Evolutionary conservation across 2,113 vertebrate genomes (phyloP), one percentile per base, ranked within the genome.

Genomic region (Pangasianodon gigas): DNA sequence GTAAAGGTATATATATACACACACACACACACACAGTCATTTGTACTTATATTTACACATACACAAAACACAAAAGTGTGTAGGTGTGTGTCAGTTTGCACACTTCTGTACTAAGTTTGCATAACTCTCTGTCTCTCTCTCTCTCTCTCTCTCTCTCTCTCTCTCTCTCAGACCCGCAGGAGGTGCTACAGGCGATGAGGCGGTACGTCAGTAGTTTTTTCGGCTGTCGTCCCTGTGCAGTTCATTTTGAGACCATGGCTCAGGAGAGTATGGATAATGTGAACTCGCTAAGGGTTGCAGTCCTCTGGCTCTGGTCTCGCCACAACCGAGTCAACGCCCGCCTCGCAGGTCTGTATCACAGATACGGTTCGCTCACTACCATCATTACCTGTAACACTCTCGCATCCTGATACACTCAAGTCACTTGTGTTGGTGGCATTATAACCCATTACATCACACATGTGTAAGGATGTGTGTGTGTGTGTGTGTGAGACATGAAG

Each of bases 281-380:
- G 74, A 87, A 56, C 86, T 54, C 52, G 52, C 13, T 54, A 18
- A 51, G 95, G 0, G 60, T 79, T 0, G 96, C 98, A 0, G 56
- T 96, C 0, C 93, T 97, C 85, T 99, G 98, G 98, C 95, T 99
- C 89, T 99, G 98, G 98, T 95, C 95, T 0, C 95, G 95, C 75
- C 98, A 99, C 96, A 99, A 99, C 82, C 90, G 21, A 0, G 98
- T 98, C 93, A 99, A 99, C 3, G 96, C 95, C 90, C 97, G 98
- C 91, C 94, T 99, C 16, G 96, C 98, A 4, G 98, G 98, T 99
- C 37, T 24, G 13, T 29, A 51, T 51, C 46, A 52, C 75, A 48
- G 1, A 14, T 6, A 37, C 79, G 1, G 51, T 54, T 56, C n/a
- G n/a, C 18, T 58, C 52, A 24, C 18, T 37, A 21, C 52, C 52